Evolutionary conservation across 2,888 invertebrate genomes (phyloP).

Genomic region (Quadriops clusia): DNA sequence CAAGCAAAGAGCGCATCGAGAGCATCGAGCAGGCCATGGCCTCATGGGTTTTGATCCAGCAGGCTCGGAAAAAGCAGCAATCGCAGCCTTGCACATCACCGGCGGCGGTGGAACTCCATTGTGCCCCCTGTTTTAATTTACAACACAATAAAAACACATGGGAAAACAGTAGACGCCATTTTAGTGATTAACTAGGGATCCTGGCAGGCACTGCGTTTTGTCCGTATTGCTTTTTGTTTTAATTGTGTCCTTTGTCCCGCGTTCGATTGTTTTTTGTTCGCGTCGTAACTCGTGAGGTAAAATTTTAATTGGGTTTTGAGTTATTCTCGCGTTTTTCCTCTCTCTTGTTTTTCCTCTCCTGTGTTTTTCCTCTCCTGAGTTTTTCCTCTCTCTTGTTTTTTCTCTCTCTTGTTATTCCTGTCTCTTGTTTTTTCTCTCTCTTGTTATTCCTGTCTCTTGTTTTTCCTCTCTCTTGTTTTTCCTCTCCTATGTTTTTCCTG

Average conservation of each 20-base stretch:
- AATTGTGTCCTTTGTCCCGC: constrained; percentile 35
- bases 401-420: no score
- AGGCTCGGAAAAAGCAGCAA: no score
- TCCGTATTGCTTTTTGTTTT: constrained; percentile 38
- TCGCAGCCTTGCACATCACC: constrained; percentile 33
- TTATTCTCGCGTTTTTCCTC: constrained; percentile 21
- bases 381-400: no score
- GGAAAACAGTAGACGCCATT: constrained; percentile 42
- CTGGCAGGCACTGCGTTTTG: constrained; percentile 34
- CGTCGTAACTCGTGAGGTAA: constrained; percentile 31
- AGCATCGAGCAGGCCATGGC: no score
- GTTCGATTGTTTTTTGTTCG: constrained; percentile 34
- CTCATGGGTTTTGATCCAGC: constrained; percentile 28
- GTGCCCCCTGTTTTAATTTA: constrained; percentile 38
- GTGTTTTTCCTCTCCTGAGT: no score
- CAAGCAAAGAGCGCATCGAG: no score
- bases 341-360: no score
- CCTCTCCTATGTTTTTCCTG: no score
- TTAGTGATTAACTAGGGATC: constrained; percentile 41
- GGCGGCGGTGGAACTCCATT: constrained; percentile 31
- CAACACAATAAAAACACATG: constrained; percentile 42
- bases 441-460: no score
- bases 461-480: no score
- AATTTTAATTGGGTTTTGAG: constrained; percentile 37
- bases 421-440: no score